Evolutionary conservation across 2,888 invertebrate species (phyloP).

Genomic region (Scotopteryx bipunctaria): DNA sequence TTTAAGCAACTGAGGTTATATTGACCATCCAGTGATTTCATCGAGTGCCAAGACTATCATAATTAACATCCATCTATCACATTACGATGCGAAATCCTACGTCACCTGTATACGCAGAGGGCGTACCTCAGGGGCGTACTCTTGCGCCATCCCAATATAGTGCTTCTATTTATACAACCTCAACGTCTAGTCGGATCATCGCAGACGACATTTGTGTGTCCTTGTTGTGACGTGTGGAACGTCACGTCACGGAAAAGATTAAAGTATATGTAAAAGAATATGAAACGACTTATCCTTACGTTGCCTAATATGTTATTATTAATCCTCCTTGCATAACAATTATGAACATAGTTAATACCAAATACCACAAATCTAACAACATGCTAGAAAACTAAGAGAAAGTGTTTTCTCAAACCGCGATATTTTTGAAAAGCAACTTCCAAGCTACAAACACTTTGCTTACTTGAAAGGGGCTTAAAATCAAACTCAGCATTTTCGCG

Average conservation of each 20-base stretch:
- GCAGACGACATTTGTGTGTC: constrained; percentile 43
- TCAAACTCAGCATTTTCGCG: constrained; percentile 1
- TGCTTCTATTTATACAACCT: constrained; percentile 50
- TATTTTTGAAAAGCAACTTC: background rate
- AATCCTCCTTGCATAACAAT: too few relatives aligned
- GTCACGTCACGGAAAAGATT: constrained; percentile 42
- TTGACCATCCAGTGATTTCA: too few relatives aligned
- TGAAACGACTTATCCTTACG: too few relatives aligned
- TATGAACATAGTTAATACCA: too few relatives aligned
- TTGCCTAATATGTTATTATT: too few relatives aligned
- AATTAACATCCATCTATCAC: too few relatives aligned
- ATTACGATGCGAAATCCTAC: too few relatives aligned
- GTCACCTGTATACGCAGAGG: constrained; percentile 33
- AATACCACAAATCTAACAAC: too few relatives aligned
- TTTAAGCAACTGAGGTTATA: too few relatives aligned
- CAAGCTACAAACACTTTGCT: background rate
- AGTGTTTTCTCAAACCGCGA: background rate
- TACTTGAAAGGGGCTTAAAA: constrained; percentile 3
- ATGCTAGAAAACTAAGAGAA: background rate
- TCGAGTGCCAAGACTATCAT: too few relatives aligned
- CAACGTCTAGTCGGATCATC: constrained; percentile 48
- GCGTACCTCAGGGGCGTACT: constrained; percentile 37
- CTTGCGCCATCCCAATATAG: constrained; percentile 44
- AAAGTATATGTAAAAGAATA: background rate
- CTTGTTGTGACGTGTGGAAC: constrained; percentile 46